Conservation (phyloP, 2,888 invertebrate species). For the Lymantria dispar region DNA sequence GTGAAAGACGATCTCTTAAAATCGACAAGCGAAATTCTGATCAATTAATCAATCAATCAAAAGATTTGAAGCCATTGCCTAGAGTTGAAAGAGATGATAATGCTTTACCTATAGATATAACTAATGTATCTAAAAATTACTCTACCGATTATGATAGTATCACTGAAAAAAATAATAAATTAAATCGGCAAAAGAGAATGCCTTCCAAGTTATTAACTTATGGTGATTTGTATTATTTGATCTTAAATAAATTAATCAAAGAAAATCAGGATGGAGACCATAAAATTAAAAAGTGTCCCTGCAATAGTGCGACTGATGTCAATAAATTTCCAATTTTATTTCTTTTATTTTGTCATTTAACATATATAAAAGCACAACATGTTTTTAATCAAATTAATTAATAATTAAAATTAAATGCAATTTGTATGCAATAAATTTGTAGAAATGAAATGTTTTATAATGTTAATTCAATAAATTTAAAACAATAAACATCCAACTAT, state of each 20-base stretch:
- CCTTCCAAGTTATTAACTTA: constrained; percentile 10
- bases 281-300: constrained; percentile 19
- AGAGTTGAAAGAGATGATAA: not conserved
- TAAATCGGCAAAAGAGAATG: constrained; percentile 33
- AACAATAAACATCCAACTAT: not conserved
- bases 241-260: constrained; percentile 19
- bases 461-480: not conserved
- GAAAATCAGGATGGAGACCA: constrained; percentile 3
- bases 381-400: not conserved
- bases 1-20: constrained; percentile 62
- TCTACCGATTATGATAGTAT: constrained; percentile 24
- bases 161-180: constrained; percentile 32
- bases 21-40: constrained; percentile 47
- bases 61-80: not conserved
- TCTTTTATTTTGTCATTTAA: constrained; percentile 4
- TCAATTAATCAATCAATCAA: too few relatives aligned
- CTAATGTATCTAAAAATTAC: constrained; percentile 2
- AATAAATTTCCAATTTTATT: constrained; percentile 9
- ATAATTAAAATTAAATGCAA: constrained; percentile 2
- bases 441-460: not conserved
- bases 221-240: constrained; percentile 15
- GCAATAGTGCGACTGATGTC: constrained; percentile 12
- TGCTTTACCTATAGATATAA: not conserved
- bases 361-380: not conserved
- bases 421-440: not conserved